Conservation (phyloP, 2,797 vertebrate genomes). For the Eurystomus glaucurus region DNA sequence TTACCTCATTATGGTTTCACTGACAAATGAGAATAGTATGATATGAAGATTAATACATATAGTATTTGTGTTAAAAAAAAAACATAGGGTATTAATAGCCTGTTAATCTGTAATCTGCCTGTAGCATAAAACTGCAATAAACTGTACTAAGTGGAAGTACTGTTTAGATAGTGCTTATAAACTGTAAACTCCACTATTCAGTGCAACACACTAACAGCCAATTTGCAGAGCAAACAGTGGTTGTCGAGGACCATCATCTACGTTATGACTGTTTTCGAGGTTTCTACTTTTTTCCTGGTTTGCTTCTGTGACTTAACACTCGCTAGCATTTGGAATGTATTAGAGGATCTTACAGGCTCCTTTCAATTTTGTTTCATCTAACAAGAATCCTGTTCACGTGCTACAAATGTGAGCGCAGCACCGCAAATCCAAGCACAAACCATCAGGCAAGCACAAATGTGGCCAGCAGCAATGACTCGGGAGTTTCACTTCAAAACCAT, state of each 20-base stretch:
- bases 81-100: not conserved
- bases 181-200: not conserved
- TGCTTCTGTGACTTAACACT: not conserved
- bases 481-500: not conserved
- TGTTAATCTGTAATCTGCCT: not conserved
- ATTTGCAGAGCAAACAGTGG: not conserved
- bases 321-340: not conserved
- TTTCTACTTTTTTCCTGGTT: not conserved
- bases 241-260: not conserved
- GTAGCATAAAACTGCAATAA: not conserved
- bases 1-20: not conserved
- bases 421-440: not conserved
- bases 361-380: not conserved
- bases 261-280: fast-evolving
- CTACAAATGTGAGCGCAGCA: not conserved
- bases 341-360: not conserved
- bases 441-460: not conserved
- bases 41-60: not conserved
- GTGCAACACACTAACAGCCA: not conserved
- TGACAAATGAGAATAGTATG: not conserved
- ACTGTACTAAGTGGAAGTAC: not conserved
- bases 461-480: not conserved
- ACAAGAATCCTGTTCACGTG: not conserved
- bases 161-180: not conserved
- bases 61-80: not conserved